Percentiles rank a stretch among this genome's conserved stretches.
phyloP scores from a whole-genome alignment of 1,140 invertebrate species.

The Chrysomallon squamiferum region DNA sequence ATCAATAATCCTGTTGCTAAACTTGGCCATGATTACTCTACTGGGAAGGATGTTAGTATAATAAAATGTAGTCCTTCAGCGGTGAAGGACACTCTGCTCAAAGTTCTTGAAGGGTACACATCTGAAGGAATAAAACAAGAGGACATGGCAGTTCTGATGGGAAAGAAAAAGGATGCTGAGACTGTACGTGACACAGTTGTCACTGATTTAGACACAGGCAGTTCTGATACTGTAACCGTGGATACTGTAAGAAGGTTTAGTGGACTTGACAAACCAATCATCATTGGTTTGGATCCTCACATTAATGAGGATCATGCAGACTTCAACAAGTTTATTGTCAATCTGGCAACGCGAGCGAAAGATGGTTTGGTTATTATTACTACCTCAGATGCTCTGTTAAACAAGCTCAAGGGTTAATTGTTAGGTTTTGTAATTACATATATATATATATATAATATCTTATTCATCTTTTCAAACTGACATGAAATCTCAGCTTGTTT shows the following conservation, averaged over 20 bases:
- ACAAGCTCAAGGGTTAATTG: constrained; percentile 13
- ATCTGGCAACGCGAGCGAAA: constrained; percentile 46
- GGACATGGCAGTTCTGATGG: constrained; percentile 48
- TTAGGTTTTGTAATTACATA: too few relatives aligned
- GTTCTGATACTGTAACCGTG: constrained; percentile 9
- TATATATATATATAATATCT: too few relatives aligned
- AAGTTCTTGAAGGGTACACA: constrained; percentile 29
- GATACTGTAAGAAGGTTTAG: constrained; percentile 50
- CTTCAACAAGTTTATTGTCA: constrained; percentile 47
- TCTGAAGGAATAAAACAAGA: constrained; percentile 29
- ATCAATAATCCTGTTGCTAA: constrained; percentile 23
- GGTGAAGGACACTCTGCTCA: constrained; percentile 28
- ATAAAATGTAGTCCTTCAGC: constrained; percentile 35
- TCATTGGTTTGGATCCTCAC: constrained; percentile 49
- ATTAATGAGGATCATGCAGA: constrained; percentile 47
- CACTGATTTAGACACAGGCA: constrained; percentile 1
- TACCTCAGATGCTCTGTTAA: constrained; percentile 36
- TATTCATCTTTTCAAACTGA: too few relatives aligned
- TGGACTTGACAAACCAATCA: constrained; percentile 41
- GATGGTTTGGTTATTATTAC: constrained; percentile 52
- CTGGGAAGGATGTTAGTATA: constrained; percentile 42
- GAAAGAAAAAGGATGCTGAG: constrained; percentile 34
- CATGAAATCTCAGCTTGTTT: too few relatives aligned
- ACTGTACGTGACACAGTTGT: constrained; percentile 12
- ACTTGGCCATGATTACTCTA: constrained; percentile 40